Base-by-base conservation (phyloP, 2,113 vertebrate genomes). In the Kobus ellipsiprymnus region DNA sequence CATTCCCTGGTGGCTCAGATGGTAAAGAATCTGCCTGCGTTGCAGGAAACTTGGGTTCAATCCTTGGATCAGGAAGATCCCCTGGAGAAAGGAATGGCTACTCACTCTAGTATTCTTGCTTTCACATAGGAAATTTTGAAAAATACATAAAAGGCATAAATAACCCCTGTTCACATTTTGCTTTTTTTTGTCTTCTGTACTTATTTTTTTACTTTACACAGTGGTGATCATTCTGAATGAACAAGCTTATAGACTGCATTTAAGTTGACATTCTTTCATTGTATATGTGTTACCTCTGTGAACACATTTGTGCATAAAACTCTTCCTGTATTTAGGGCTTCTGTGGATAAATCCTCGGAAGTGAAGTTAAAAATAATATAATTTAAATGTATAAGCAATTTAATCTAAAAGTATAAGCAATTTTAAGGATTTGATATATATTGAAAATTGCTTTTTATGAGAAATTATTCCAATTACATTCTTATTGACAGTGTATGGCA, bases 381-480 rank as follows among this genome's bases (percentile, higher is more conserved):
- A 71, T 71, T 71, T 71, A 74, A 74, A 74, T 13, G 67, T 74
- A 74, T 74, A 71, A 40, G 67, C 67, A 71, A 40, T 71, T 19
- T 96, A 55, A 48, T 74, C 81, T 92, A 82, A 83, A 95, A 89
- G 44, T 71, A 52, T 87, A 94, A 92, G 36, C 14, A 62, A 60
- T 78, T 74, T 88, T 59, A 84, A 89, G 23, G 15, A 19, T 93
- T 90, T 84, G 84, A 84, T 54, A 71, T 59, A 62, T 60, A 94
- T 29, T 71, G 6, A 96, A 92, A 91, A 48, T 90, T 62, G 74
- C 62, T 97, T 93, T 97, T 46, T 33, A 87, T 50, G 46, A 83
- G 85, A 77, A 57, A 54, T 90, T 94, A 81, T 77, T 85, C 29
- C 17, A 93, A 19, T 84, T 93, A 81, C 5, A 27, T 55, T 92